phyloP scores from a whole-genome alignment of 2,888 invertebrate species.

The Melinaea menophilus region DNA sequence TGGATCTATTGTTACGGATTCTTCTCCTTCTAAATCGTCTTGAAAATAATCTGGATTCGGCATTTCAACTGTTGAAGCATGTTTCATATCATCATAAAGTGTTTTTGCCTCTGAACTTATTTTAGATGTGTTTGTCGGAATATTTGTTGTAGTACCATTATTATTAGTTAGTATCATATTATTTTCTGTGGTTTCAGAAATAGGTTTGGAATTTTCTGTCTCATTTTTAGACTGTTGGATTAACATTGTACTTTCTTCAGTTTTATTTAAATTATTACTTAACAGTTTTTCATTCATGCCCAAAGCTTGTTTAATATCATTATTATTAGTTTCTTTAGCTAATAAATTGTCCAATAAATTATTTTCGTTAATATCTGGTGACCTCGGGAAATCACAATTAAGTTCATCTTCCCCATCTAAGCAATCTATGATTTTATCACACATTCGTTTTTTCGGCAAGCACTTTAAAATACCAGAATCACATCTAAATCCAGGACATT shows the following conservation, averaged over 20 bases:
- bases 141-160: background rate
- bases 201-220: background rate
- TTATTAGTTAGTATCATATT: background rate
- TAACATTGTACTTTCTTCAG: background rate
- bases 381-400: slow-evolving; percentile 71
- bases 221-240: background rate
- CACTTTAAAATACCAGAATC: slow-evolving; percentile 82
- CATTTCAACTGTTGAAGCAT: slow-evolving; percentile 48
- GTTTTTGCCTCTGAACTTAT: slow-evolving; percentile 11
- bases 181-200: slow-evolving; percentile 7
- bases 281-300: background rate
- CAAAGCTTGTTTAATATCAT: background rate
- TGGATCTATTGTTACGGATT: slow-evolving; percentile 42
- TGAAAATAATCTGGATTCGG: slow-evolving; percentile 39
- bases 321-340: slow-evolving; percentile 24
- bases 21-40: slow-evolving; percentile 30
- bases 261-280: background rate
- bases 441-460: slow-evolving; percentile 80
- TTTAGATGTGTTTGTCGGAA: slow-evolving; percentile 7
- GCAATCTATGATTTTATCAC: slow-evolving; percentile 87
- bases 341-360: slow-evolving; percentile 20
- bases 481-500: slow-evolving; percentile 87
- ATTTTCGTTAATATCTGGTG: slow-evolving; percentile 20
- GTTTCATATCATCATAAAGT: slow-evolving; percentile 34
- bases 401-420: slow-evolving; percentile 89